These are phyloP conservation scores for Synergus itoensis DNA, from an alignment of 2,888 invertebrate species.

Conservation along the genomic window DNA sequence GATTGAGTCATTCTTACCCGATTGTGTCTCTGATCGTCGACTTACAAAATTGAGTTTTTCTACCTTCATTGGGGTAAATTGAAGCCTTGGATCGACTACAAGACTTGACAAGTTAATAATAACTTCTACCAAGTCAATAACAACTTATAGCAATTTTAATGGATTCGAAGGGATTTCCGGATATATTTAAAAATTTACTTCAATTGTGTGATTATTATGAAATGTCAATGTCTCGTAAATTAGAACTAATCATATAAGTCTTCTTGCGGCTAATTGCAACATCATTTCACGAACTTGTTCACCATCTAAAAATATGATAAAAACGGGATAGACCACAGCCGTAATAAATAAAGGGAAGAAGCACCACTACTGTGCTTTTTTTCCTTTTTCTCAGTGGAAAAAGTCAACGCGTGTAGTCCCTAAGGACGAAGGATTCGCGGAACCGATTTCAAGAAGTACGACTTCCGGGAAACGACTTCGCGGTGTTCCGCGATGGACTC, in stretches of 20 bases:
- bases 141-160: no score
- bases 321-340: neutral
- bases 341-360: constrained; percentile 10
- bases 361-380: neutral
- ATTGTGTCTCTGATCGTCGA: constrained; percentile 36
- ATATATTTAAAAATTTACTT: no score
- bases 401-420: constrained; percentile 33
- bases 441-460: constrained; percentile 62
- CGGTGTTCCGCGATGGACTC: constrained; percentile 48
- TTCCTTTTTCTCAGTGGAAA: neutral
- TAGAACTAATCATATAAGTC: no score
- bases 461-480: constrained; percentile 64
- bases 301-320: neutral
- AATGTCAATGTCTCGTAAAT: no score
- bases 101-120: no score
- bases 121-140: no score
- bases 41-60: constrained; percentile 14
- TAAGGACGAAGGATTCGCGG: constrained; percentile 51
- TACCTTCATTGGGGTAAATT: constrained; percentile 1
- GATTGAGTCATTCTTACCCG: constrained; percentile 61
- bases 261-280: neutral
- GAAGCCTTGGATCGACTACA: no score
- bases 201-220: no score
- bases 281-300: neutral
- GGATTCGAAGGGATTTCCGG: no score